phyloP scores from a whole-genome alignment of 2,797 vertebrate species.

The Rhabdomys pumilio region DNA sequence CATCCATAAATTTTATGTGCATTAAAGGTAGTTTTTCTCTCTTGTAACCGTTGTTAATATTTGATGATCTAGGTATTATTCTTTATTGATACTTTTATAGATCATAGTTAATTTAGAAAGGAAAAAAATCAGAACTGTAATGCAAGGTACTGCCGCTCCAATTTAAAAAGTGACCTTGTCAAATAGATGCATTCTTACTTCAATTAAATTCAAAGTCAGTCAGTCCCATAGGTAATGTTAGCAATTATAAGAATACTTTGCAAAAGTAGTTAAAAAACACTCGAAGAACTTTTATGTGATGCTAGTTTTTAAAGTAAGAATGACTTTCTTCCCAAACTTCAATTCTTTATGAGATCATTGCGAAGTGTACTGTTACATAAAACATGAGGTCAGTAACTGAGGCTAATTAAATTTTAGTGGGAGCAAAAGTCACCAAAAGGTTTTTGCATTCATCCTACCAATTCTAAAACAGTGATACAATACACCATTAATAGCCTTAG shows the following conservation, averaged over 20 bases:
- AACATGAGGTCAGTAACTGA: conserved; percentile 90
- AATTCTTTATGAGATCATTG: conserved; percentile 89
- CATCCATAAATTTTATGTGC: conserved; percentile 85
- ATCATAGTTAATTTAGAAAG: conserved; percentile 87
- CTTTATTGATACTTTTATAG: conserved; percentile 88
- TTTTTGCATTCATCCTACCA: conserved; percentile 89
- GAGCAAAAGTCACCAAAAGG: conserved; percentile 90
- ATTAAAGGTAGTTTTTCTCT: conserved; percentile 85
- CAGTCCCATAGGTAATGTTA: conserved; percentile 89
- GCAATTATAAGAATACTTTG: conserved; percentile 89
- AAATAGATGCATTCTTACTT: conserved; percentile 87
- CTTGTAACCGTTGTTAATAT: conserved; percentile 87
- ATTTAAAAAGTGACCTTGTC: conserved; percentile 90
- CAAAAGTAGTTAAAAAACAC: conserved; percentile 87
- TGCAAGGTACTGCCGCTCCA: conserved; percentile 76
- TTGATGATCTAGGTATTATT: conserved; percentile 85
- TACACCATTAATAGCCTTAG: conserved; percentile 87
- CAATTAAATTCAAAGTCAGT: conserved; percentile 89
- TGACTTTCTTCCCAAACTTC: conserved; percentile 86
- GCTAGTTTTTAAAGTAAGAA: conserved; percentile 82
- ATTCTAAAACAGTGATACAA: conserved; percentile 88
- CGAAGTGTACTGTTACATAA: conserved; percentile 90
- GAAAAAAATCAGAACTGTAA: conserved; percentile 86
- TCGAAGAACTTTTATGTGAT: conserved; percentile 85
- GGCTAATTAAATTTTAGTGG: conserved; percentile 91